Conservation (phyloP, 2,888 invertebrate genomes). For the Myopa tessellatipennis region DNA sequence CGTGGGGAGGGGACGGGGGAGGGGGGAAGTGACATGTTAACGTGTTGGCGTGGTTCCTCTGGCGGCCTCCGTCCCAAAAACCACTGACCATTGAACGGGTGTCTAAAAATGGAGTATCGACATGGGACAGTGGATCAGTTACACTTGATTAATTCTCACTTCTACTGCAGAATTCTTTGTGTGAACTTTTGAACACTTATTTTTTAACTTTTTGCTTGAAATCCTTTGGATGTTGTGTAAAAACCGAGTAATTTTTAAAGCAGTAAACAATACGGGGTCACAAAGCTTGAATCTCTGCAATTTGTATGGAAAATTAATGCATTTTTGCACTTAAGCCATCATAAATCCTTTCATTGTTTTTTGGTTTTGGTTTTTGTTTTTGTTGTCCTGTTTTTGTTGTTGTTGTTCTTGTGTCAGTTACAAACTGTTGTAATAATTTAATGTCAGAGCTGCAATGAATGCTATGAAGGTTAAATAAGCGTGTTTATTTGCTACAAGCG, state of each 20-base stretch:
- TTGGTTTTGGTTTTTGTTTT: neutral
- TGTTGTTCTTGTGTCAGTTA: neutral
- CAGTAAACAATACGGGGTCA: too few species aligned
- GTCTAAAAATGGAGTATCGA: too few species aligned
- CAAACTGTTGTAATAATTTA: neutral
- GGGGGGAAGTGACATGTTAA: neutral
- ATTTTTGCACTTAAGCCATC: too few species aligned
- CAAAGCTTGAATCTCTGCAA: too few species aligned
- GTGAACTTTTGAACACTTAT: too few species aligned
- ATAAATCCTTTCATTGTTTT: neutral
- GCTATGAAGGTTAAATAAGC: slow-evolving; percentile 13
- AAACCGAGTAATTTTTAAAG: too few species aligned
- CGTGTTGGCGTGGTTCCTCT: neutral
- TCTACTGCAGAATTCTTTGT: neutral
- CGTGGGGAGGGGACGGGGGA: too few species aligned
- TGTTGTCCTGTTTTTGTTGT: neutral
- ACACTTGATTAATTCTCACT: slow-evolving; percentile 24
- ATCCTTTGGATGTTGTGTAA: too few species aligned
- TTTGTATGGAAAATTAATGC: too few species aligned
- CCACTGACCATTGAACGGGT: neutral
- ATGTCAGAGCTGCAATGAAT: neutral
- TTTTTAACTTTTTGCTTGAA: too few species aligned
- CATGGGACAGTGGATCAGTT: neutral
- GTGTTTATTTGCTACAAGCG: neutral
- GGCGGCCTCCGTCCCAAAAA: neutral